These are phyloP conservation scores for Danio kyathit DNA, from an alignment of 2,797 vertebrate species.

Conservation along the genomic window DNA sequence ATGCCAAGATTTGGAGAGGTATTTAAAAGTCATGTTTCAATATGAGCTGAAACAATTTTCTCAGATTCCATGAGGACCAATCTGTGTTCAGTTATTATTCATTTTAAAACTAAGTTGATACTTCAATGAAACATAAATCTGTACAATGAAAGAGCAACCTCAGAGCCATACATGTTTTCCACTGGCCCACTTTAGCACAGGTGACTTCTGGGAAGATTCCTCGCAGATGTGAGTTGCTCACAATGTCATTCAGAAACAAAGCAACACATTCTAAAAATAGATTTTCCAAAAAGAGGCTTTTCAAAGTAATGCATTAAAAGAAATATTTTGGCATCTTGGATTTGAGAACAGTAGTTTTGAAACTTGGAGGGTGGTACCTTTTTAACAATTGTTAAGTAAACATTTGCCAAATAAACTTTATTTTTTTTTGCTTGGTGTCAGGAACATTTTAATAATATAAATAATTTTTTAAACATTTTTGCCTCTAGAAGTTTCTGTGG, in stretches of 20 bases:
- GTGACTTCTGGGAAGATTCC: constrained; percentile 10
- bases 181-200: background rate
- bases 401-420: too few species aligned
- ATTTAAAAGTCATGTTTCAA: background rate
- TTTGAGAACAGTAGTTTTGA: too few species aligned
- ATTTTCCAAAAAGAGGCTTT: too few species aligned
- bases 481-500: too few species aligned
- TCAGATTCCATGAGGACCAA: background rate
- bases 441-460: too few species aligned
- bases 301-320: too few species aligned
- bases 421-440: too few species aligned
- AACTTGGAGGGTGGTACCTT: too few species aligned
- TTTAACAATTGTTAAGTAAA: too few species aligned
- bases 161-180: constrained; percentile 7
- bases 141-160: background rate
- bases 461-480: too few species aligned
- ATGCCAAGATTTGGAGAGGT: background rate
- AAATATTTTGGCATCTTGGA: too few species aligned
- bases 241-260: background rate
- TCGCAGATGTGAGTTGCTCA: background rate
- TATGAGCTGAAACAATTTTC: background rate
- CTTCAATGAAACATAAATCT: background rate
- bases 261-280: too few species aligned
- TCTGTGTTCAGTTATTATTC: background rate
- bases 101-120: background rate